Conservation (phyloP, 1,140 invertebrate species). For the Bradynema listronoti region DNA sequence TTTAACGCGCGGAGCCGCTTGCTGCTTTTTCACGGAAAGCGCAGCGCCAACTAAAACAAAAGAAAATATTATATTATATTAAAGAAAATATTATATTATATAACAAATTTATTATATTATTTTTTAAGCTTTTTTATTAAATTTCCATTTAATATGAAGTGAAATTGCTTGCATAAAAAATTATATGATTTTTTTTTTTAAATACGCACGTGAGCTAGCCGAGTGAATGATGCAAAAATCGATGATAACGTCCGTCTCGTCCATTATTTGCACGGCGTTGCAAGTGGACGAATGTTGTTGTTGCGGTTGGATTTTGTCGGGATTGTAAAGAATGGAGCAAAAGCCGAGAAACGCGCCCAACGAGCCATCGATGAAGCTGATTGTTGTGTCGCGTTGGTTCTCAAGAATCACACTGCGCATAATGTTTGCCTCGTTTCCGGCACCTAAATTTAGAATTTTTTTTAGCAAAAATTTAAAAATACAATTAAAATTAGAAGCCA, state of each 20-base stretch:
- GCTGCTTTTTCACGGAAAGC: slow-evolving; percentile 83
- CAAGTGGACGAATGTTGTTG: slow-evolving; percentile 60
- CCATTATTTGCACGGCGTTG: slow-evolving; percentile 86
- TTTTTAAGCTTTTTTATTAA: no score
- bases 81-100: no score
- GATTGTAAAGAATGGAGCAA: slow-evolving; percentile 86
- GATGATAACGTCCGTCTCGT: slow-evolving; percentile 67
- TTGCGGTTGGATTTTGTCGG: slow-evolving; percentile 66
- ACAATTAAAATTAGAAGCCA: neutral
- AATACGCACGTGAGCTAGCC: slow-evolving; percentile 63
- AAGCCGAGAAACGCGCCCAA: slow-evolving; percentile 85
- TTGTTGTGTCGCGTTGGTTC: slow-evolving; percentile 81
- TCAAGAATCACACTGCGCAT: slow-evolving; percentile 88
- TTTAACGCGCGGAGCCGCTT: slow-evolving; percentile 79
- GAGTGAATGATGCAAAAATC: slow-evolving; percentile 89
- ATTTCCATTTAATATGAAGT: no score
- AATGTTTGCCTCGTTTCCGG: slow-evolving; percentile 67
- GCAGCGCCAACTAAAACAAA: slow-evolving; percentile 76
- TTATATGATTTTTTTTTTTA: neutral
- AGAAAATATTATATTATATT: neutral
- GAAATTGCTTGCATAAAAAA: no score
- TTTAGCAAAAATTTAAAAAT: slow-evolving; percentile 14
- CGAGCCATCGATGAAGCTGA: slow-evolving; percentile 89
- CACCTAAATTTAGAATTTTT: slow-evolving; percentile 19
- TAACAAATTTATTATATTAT: no score